Evolutionary conservation across 1,140 invertebrate species (phyloP).

Genomic region (Drosophila ananassae): DNA sequence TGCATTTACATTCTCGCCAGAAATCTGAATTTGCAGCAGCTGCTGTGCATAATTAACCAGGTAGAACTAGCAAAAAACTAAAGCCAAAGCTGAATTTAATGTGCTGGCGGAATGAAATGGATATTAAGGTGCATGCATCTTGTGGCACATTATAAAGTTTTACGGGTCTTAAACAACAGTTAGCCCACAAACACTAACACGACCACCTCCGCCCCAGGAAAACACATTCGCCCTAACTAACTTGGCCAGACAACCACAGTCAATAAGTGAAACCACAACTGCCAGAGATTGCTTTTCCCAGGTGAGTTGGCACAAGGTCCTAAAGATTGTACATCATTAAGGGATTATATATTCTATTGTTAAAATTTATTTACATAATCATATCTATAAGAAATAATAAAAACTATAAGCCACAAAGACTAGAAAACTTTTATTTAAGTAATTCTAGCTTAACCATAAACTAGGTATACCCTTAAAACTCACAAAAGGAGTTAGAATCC

Average conservation of each 20-base stretch:
- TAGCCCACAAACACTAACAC: slow-evolving; percentile 15
- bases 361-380: too few species aligned
- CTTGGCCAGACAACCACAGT: slow-evolving; percentile 11
- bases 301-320: neutral
- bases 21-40: slow-evolving; percentile 42
- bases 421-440: neutral
- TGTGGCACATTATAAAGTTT: slow-evolving; percentile 77
- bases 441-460: neutral
- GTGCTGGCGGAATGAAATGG: slow-evolving; percentile 66
- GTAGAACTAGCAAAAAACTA: slow-evolving; percentile 26
- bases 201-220: slow-evolving; percentile 1
- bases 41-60: slow-evolving; percentile 69
- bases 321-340: neutral
- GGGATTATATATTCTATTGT: neutral
- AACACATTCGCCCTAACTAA: slow-evolving; percentile 13
- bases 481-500: slow-evolving; percentile 18
- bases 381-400: too few species aligned
- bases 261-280: slow-evolving; percentile 27
- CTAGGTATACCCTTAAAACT: neutral
- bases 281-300: slow-evolving; percentile 34
- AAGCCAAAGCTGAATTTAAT: slow-evolving; percentile 50
- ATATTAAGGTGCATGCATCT: slow-evolving; percentile 57
- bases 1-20: slow-evolving; percentile 1
- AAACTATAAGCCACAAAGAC: too few species aligned
- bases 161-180: slow-evolving; percentile 60